Evolutionary conservation across 2,888 invertebrate species (phyloP).

Genomic region (Lasioglossum oenotherae): DNA sequence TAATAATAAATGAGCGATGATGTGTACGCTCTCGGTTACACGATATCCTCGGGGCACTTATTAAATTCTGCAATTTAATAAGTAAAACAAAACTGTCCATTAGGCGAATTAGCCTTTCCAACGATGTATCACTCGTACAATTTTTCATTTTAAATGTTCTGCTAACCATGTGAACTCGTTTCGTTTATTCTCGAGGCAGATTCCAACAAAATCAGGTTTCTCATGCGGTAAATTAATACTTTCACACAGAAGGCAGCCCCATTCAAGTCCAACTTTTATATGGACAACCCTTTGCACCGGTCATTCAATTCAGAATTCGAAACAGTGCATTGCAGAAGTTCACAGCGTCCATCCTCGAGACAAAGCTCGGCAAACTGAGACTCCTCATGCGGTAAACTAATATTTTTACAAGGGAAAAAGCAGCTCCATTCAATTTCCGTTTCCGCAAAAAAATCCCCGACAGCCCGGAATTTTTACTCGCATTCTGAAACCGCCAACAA

Average conservation of each 20-base stretch:
- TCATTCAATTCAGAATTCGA: not conserved
- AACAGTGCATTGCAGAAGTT: not conserved
- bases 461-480: not conserved
- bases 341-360: not conserved
- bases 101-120: not conserved
- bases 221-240: not conserved
- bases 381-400: not conserved
- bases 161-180: not conserved
- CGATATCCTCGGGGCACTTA: not conserved
- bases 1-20: constrained; percentile 18
- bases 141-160: too few species aligned
- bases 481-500: not conserved
- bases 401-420: not conserved
- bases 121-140: too few species aligned
- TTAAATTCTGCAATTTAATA: not conserved
- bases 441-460: not conserved
- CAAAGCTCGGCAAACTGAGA: not conserved
- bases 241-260: not conserved
- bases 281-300: not conserved
- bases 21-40: constrained; percentile 11
- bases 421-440: not conserved
- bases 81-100: not conserved
- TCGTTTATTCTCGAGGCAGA: not conserved
- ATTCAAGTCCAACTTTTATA: not conserved
- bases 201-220: not conserved